phyloP scores from a whole-genome alignment of 2,797 vertebrate species.

The Paedocypris micromegethes region DNA sequence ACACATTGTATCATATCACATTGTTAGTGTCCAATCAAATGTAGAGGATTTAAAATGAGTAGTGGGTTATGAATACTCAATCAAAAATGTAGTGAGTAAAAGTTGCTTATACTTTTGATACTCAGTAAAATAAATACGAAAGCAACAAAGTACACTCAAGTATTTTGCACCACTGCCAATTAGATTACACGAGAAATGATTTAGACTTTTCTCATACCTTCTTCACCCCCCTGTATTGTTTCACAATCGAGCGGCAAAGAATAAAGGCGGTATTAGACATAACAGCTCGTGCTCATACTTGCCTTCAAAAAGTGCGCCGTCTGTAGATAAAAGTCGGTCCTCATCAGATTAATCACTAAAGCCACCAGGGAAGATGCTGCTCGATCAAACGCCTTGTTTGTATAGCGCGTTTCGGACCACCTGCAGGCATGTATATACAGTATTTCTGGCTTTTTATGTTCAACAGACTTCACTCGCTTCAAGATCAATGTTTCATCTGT shows the following conservation, averaged over 20 bases:
- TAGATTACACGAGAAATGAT: no score
- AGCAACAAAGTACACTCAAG: no score
- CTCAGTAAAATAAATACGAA: no score
- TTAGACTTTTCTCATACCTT: slow-evolving; percentile 1
- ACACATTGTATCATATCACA: no score
- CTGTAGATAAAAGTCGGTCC: slow-evolving; percentile 66
- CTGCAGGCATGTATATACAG: slow-evolving; percentile 58
- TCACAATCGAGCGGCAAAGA: slow-evolving; percentile 30
- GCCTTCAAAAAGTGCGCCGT: slow-evolving; percentile 55
- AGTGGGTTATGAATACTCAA: no score
- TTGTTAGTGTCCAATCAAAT: no score
- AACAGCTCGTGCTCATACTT: slow-evolving; percentile 72
- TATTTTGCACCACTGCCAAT: no score
- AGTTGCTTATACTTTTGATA: no score
- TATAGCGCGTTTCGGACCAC: slow-evolving; percentile 70
- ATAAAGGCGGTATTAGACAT: slow-evolving; percentile 56
- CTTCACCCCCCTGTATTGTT: slow-evolving; percentile 11
- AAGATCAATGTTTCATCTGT: slow-evolving; percentile 61
- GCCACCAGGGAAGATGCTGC: slow-evolving; percentile 58
- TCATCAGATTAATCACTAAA: slow-evolving; percentile 77
- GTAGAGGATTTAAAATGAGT: no score
- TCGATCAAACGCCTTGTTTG: slow-evolving; percentile 63
- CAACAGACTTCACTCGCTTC: slow-evolving; percentile 48
- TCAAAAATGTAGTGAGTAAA: no score
- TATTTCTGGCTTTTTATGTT: slow-evolving; percentile 56